Base-by-base conservation (phyloP, 2,888 invertebrate species). In the Epistrophe grossulariae region DNA sequence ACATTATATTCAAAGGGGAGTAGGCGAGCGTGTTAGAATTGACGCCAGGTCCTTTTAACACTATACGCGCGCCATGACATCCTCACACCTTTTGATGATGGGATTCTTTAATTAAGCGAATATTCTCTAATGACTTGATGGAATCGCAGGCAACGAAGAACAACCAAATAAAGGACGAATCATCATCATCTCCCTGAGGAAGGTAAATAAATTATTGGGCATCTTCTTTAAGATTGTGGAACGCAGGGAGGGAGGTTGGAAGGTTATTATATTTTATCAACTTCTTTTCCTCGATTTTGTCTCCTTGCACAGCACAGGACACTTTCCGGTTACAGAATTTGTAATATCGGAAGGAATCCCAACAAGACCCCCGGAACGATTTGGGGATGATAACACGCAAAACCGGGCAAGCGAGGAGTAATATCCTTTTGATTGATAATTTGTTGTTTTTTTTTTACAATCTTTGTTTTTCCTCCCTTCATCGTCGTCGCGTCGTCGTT, bases 371-470 rank as follows among this genome's bases (percentile, higher is more conserved):
- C 59, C n/a, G 11, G 35, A 15, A 43, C 50, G 40, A 45, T 31
- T 28, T 43, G 52, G 31, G 31, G 15, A 15, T 17, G 60, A 48
- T 66, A 24, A 60, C 28, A 48, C n/a, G 45, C 24, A 35, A 35
- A 48, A 50, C 15, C 62, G 40, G n/a, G 8, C 64, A 64, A 52
- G 40, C 43, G 19, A 31, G 15, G 68, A 68, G 48, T 78, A 81
- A 85, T 85, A 73, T 81, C 55, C 77, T 81, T 85, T 81, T 81
- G 81, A 85, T 85, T 85, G 81, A 85, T 85, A 85, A 85, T 85
- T 85, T 85, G 72, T 73, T 55, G 73, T 38, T 77, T 72, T 84
- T 50, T 38, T 68, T 66, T 31, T 43, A 17, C 15, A 62, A 31
- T 45, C 50, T 68, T 35, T 24, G 31, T 31, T 48, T 35, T 11